Percentiles rank a stretch among this genome's conserved stretches.
These are phyloP conservation scores for Sturnus vulgaris DNA, from an alignment of 2,113 vertebrate genomes.

Conservation along the genomic window DNA sequence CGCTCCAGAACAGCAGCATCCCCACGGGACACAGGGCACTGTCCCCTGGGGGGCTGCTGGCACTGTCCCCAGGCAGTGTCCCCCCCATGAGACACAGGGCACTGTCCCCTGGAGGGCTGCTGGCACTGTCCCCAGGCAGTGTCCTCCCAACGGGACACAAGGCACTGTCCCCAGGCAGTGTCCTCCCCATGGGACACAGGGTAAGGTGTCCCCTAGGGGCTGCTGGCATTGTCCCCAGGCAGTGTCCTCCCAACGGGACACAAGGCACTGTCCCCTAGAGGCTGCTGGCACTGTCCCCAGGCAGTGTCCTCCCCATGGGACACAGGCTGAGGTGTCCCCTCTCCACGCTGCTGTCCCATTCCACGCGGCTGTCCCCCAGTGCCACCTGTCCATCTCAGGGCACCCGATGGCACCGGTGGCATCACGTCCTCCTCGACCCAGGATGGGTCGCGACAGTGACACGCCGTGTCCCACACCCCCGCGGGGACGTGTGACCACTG, in stretches of 20 bases:
- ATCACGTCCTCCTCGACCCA: rapidly evolving
- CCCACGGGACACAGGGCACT: neutral
- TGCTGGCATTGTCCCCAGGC: neutral
- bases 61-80: neutral
- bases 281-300: neutral
- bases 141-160: too few relatives aligned
- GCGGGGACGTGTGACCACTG: rapidly evolving
- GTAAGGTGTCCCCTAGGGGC: neutral
- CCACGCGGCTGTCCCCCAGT: neutral
- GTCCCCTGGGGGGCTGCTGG: neutral
- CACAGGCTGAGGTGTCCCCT: neutral
- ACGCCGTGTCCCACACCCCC: rapidly evolving
- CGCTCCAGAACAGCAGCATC: neutral
- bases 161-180: too few relatives aligned
- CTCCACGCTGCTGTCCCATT: neutral
- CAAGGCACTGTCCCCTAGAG: neutral
- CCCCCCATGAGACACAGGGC: neutral
- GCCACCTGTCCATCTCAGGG: neutral
- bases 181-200: neutral
- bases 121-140: too few relatives aligned
- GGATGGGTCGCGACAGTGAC: rapidly evolving
- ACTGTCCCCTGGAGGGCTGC: too few relatives aligned
- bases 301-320: neutral
- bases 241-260: neutral
- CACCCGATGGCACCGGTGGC: neutral